phyloP scores from a whole-genome alignment of 2,797 vertebrate species.

The Hemibagrus guttatus region DNA sequence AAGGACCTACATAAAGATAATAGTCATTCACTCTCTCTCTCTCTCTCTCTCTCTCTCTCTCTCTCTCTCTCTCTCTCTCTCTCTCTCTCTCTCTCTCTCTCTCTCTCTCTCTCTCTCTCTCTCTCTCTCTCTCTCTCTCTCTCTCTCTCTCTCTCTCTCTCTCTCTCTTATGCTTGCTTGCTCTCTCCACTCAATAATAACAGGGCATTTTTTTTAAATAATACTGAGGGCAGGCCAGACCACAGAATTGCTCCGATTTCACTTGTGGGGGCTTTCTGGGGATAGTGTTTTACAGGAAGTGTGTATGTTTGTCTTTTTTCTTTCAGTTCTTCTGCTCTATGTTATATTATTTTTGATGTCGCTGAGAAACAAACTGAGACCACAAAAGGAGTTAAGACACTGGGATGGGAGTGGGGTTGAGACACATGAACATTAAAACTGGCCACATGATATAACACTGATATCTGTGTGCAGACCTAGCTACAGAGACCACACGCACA shows the following conservation, averaged over 20 bases:
- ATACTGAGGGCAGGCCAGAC: constrained; percentile 79
- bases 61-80: constrained; percentile 74
- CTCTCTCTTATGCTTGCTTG: constrained; percentile 43
- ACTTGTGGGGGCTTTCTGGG: constrained; percentile 71
- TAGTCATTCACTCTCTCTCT: constrained; percentile 78
- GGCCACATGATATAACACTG: constrained; percentile 51
- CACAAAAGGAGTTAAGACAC: constrained; percentile 61
- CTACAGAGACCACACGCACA: constrained; percentile 55
- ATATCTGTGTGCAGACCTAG: constrained; percentile 42
- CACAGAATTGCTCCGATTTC: constrained; percentile 77
- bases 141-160: constrained; percentile 72
- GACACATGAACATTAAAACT: constrained; percentile 52
- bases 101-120: constrained; percentile 68
- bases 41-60: constrained; percentile 63
- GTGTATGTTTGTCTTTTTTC: constrained; percentile 63
- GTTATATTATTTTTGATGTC: constrained; percentile 62
- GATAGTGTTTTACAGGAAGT: constrained; percentile 74
- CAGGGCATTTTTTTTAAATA: constrained; percentile 85
- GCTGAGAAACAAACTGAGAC: constrained; percentile 62
- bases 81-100: constrained; percentile 71
- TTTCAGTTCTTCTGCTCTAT: constrained; percentile 47
- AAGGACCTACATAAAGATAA: constrained; percentile 88
- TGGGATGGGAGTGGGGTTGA: constrained; percentile 58
- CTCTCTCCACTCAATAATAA: constrained; percentile 80
- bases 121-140: constrained; percentile 69